Evolutionary conservation across 2,113 vertebrate genomes (phyloP).

Genomic region (Cynopterus brachyotis): DNA sequence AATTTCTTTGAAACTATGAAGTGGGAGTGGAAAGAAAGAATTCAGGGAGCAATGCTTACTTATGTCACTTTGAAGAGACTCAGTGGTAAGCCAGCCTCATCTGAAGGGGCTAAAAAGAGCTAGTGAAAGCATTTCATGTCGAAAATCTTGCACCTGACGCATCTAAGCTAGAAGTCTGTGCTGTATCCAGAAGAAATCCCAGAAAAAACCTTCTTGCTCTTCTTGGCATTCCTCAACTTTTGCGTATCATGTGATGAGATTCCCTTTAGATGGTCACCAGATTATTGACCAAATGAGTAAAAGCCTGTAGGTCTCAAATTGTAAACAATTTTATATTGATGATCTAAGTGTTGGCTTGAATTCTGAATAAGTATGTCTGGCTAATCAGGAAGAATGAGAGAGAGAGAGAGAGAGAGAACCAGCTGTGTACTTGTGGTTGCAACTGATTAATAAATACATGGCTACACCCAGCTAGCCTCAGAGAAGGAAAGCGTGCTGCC

Average conservation of each 20-base stretch:
- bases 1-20: not conserved
- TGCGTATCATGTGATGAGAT: not conserved
- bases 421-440: not conserved
- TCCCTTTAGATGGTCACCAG: not conserved
- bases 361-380: not conserved
- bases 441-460: not conserved
- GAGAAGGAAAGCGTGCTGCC: not conserved
- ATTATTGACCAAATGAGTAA: not conserved
- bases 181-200: not conserved
- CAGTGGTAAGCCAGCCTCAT: not conserved
- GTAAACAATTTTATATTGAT: slow-evolving; percentile 27
- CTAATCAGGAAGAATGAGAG: not conserved
- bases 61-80: not conserved
- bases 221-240: slow-evolving; percentile 1
- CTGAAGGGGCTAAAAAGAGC: not conserved
- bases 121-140: not conserved
- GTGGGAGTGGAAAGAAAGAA: not conserved
- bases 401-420: not conserved
- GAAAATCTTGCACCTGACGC: not conserved
- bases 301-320: not conserved
- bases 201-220: not conserved
- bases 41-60: not conserved
- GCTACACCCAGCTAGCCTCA: not conserved
- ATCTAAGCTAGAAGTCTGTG: not conserved
- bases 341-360: not conserved